Evolutionary conservation across 2,888 invertebrate genomes (phyloP).

Genomic region (Volucella inflata): DNA sequence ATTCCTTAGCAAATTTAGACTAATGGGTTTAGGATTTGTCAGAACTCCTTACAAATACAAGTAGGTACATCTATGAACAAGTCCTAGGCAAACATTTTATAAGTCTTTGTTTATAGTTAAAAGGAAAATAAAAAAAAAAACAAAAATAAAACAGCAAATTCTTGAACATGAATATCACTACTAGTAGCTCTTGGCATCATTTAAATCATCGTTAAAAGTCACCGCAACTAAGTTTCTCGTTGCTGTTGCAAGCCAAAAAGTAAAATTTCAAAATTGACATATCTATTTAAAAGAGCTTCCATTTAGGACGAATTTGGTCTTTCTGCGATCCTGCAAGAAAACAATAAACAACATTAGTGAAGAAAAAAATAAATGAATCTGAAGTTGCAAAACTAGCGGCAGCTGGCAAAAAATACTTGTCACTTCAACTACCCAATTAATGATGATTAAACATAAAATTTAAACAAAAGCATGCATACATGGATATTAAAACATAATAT

Average conservation of each 20-base stretch:
- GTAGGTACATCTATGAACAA: constrained; percentile 56
- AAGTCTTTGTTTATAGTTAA: constrained; percentile 42
- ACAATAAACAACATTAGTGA: constrained; percentile 18
- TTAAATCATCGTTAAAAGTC: constrained; percentile 5
- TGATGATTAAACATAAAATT: constrained; percentile 10
- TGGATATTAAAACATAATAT: constrained; percentile 17
- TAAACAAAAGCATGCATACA: constrained; percentile 36
- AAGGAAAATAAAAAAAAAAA: no score
- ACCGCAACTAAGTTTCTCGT: constrained; percentile 5
- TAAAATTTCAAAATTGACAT: not conserved
- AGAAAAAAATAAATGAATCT: not conserved
- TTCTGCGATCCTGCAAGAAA: constrained; percentile 66
- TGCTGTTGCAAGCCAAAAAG: constrained; percentile 26
- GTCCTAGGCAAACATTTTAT: constrained; percentile 30
- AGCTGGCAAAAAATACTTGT: constrained; percentile 36
- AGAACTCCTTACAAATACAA: constrained; percentile 61
- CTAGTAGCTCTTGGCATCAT: constrained; percentile 23
- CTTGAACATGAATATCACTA: constrained; percentile 44
- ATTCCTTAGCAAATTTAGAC: constrained; percentile 23
- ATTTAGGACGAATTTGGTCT: constrained; percentile 74
- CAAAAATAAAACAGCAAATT: constrained; percentile 22
- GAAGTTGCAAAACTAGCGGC: not conserved
- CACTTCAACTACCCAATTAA: constrained; percentile 16
- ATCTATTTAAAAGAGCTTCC: constrained; percentile 48
- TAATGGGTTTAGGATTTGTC: constrained; percentile 22